Evolutionary conservation across 2,888 invertebrate species (phyloP).

Genomic region (Pharmacophagus antenor): DNA sequence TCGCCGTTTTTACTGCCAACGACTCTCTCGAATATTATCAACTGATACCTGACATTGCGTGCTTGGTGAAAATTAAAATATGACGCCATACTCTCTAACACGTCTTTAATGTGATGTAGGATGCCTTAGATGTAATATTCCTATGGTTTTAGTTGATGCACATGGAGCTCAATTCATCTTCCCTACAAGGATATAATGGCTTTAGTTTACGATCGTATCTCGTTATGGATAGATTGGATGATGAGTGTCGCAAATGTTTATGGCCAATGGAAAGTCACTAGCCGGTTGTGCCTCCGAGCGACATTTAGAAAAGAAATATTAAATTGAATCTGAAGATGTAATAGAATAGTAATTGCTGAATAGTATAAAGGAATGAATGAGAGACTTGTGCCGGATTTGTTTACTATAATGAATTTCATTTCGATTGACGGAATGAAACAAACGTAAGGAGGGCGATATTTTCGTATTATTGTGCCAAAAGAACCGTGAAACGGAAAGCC

Average conservation of each 20-base stretch:
- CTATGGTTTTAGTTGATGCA: background rate
- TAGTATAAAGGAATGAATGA: background rate
- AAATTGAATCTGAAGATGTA: too few species aligned
- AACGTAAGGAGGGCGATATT: background rate
- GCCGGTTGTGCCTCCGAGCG: background rate
- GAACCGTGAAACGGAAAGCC: constrained; percentile 1
- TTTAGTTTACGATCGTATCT: background rate
- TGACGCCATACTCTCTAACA: background rate
- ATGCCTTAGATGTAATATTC: background rate
- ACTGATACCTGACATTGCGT: constrained; percentile 5
- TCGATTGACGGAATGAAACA: constrained; percentile 1
- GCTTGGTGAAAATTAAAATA: background rate
- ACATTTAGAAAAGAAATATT: background rate
- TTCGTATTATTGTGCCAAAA: background rate
- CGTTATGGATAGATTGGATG: background rate
- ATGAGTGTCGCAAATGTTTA: too few species aligned
- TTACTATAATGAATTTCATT: background rate
- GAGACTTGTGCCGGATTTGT: too few species aligned
- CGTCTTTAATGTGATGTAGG: background rate
- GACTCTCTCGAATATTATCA: constrained; percentile 6
- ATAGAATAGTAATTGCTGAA: too few species aligned
- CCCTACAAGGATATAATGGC: background rate
- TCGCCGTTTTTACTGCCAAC: constrained; percentile 53
- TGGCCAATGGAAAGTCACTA: background rate
- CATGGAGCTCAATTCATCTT: background rate